Conservation (phyloP, 2,888 invertebrate species). For the Dryobotodes eremita region DNA sequence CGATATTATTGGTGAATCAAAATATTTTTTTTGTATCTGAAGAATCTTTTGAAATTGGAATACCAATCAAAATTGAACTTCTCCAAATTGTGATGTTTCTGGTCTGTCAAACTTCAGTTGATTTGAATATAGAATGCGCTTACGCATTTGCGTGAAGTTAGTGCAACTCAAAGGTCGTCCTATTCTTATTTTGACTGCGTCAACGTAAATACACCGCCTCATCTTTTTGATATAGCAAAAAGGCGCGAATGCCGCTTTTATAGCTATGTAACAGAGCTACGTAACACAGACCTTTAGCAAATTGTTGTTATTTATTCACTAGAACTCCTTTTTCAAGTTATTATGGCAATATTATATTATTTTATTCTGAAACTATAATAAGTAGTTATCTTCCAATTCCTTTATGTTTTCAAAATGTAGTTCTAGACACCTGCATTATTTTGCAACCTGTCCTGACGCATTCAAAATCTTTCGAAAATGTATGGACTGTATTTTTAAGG, state of each 20-base stretch:
- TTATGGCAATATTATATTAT: no score
- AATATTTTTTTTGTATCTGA: neutral
- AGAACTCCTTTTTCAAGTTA: no score
- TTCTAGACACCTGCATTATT: no score
- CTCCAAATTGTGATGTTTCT: neutral
- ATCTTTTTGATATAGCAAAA: slow-evolving; percentile 22
- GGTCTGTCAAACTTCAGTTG: neutral
- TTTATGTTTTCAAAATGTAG: no score
- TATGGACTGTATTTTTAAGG: no score
- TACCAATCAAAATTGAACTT: neutral
- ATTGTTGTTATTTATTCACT: no score
- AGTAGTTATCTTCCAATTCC: no score
- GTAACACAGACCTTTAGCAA: neutral
- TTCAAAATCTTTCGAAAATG: no score
- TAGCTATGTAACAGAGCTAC: no score
- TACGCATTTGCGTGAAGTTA: neutral
- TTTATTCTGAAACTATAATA: no score
- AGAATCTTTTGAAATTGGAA: neutral
- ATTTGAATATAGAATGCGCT: neutral
- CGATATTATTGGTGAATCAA: slow-evolving; percentile 1
- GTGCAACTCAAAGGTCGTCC: slow-evolving; percentile 1
- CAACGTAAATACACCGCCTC: slow-evolving; percentile 21
- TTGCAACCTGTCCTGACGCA: no score
- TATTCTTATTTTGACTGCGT: slow-evolving; percentile 1
- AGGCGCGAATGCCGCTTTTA: neutral